A percentile compares a stretch with the other conserved stretches of the same genome.
Conservation (phyloP, 2,797 vertebrate genomes). For the Sternarchorhynchus goeldii region DNA sequence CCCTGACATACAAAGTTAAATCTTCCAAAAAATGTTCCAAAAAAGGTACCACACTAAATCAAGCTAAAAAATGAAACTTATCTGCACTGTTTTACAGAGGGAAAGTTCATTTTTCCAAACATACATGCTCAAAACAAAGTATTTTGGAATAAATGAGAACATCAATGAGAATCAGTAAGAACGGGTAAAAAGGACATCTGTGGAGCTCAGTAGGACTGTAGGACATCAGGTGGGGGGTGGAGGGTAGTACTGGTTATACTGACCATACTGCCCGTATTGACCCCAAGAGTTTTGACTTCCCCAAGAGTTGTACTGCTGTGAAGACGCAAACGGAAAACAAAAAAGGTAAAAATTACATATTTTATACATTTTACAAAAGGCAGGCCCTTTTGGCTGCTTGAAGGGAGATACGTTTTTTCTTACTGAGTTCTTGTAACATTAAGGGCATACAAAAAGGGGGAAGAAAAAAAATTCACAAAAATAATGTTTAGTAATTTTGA, state of each 20-base stretch:
- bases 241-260: constrained; percentile 97
- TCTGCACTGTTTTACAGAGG: constrained; percentile 44
- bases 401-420: too few relatives aligned
- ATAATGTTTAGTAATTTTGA: too few relatives aligned
- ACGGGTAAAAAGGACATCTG: constrained; percentile 51
- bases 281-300: constrained; percentile 89
- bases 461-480: too few relatives aligned
- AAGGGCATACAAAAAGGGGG: too few relatives aligned
- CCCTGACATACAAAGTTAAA: constrained; percentile 61
- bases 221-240: constrained; percentile 88
- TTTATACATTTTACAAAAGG: too few relatives aligned
- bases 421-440: too few relatives aligned
- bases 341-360: neutral
- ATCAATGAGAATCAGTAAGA: constrained; percentile 49
- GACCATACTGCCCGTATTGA: constrained; percentile 77
- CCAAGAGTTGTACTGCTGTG: constrained; percentile 86
- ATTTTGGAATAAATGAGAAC: constrained; percentile 51
- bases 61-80: constrained; percentile 57
- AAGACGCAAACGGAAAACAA: neutral
- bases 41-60: constrained; percentile 63
- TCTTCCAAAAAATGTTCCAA: constrained; percentile 50
- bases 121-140: constrained; percentile 65
- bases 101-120: constrained; percentile 50
- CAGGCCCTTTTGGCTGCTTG: too few relatives aligned
- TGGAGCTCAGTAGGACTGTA: constrained; percentile 48